Base-by-base conservation (phyloP, 2,797 vertebrate species). In the Geotrypetes seraphini region DNA sequence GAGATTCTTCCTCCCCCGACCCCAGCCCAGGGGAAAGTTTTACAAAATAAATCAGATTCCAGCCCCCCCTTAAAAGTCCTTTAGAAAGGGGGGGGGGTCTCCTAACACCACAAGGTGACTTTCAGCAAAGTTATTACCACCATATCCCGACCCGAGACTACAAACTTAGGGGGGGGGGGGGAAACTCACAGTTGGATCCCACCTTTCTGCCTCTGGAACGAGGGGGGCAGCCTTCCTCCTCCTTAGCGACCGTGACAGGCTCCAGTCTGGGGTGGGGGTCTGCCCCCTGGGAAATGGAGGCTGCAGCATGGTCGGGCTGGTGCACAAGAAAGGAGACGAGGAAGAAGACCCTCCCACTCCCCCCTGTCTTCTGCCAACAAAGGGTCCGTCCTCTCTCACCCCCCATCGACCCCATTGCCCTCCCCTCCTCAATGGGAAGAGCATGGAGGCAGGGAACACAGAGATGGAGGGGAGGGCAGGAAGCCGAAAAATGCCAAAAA, bases 401-500 rank as follows among this genome's bases (percentile, higher is more conserved):
- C 25, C 14, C 1, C 11, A 28, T 8, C 22, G n/a, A n/a, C n/a
- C 7, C 19, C 25, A 14, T 1, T 11, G 28, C 8, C 22, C 28
- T 25, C 43, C 40, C 43, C 33, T 33, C 26, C 33, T 19, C 25
- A n/a, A n/a, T n/a, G n/a, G n/a, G n/a, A n/a, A n/a, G n/a, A n/a
- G n/a, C n/a, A n/a, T n/a, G n/a, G n/a, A n/a, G n/a, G n/a, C n/a
- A n/a, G n/a, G n/a, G n/a, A n/a, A n/a, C n/a, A n/a, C n/a, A n/a
- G n/a, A n/a, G n/a, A n/a, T n/a, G n/a, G n/a, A n/a, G n/a, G n/a
- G n/a, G n/a, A n/a, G 43, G 43, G 46, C 46, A 35, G 46, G 36
- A 39, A 46, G 43, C 43, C 43, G 29, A 46, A 46, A 46, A 46
- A 46, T 46, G 43, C 43, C 43, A 46, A 46, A 46, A 43, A 46